Base-by-base conservation (phyloP, 1,140 invertebrate genomes). In the Metopolophium dirhodum region DNA sequence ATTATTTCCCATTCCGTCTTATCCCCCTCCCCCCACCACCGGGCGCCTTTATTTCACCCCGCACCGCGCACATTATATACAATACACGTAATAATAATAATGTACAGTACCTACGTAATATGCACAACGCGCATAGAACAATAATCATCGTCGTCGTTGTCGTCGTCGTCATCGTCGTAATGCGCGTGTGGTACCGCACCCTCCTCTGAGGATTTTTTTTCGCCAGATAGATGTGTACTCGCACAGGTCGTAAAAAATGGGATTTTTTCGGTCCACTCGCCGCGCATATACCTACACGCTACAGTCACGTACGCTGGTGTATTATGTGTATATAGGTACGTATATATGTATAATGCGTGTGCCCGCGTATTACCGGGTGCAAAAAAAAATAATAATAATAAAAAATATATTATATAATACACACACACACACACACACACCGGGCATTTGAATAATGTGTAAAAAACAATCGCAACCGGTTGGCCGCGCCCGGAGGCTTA, bases 191-290 rank as follows among this genome's bases (percentile, higher is more conserved):
- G 54, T 61, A n/a, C 57, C 35, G 23, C 26, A 90, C 89, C 54
- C 89, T 47, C 57, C 57, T 30, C 26, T 14, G 6, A 3, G 45
- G 45, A 35, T 91, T 77, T 83, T 51, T 41, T 41, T 85, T 91
- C 37, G 82, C n/a, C 68, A 91, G 68, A 91, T 83, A 83, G 30
- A n/a, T 77, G 45, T 77, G n/a, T 77, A 14, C 51, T 22, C 20
- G 51, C 51, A 51, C 20, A 49, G 90, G 90, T 82, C 90, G 68
- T 91, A 77, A 82, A 90, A 90, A 90, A 90, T 45, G 89, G 30
- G 37, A 83, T 91, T 91, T 83, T 91, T 91, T 91, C 68, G 61
- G 90, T 91, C 90, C 90, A 91, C 90, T 91, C 90, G 90, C 90
- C 35, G 14, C 47, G 26, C n/a, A 88, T 18, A 54, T 20, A 35